These are phyloP conservation scores for Carassius carassius DNA, from an alignment of 2,113 vertebrate genomes.

Conservation along the genomic window DNA sequence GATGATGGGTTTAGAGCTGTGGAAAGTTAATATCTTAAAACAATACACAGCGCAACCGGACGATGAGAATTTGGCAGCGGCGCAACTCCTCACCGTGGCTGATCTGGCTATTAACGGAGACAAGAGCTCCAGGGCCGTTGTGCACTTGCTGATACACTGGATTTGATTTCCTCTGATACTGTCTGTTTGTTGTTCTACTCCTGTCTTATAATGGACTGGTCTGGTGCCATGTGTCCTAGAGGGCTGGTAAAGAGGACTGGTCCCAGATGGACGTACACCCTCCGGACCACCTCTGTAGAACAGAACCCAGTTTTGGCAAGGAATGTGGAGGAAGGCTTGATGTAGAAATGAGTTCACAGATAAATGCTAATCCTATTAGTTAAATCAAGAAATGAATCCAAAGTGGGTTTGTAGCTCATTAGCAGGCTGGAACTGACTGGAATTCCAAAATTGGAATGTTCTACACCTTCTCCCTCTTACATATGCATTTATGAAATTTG, in stretches of 20 bases:
- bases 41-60: conserved; percentile 67
- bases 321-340: neutral
- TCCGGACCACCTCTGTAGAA: conserved; percentile 9
- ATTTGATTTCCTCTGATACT: conserved; percentile 62
- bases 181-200: conserved; percentile 65
- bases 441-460: neutral
- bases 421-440: neutral
- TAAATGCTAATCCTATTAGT: neutral
- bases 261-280: conserved; percentile 62
- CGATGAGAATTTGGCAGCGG: conserved; percentile 72
- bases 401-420: neutral
- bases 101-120: conserved; percentile 33
- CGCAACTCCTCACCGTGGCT: conserved; percentile 58
- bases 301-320: neutral
- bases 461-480: neutral
- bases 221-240: conserved; percentile 61
- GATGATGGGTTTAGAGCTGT: conserved; percentile 59
- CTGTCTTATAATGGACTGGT: conserved; percentile 54
- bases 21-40: conserved; percentile 76
- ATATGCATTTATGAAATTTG: neutral
- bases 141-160: conserved; percentile 61
- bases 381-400: neutral
- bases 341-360: neutral
- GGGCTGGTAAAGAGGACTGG: conserved; percentile 64
- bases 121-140: conserved; percentile 53